These are phyloP conservation scores for Rhaphigaster nebulosa DNA, from an alignment of 2,888 invertebrate species.

Conservation along the genomic window DNA sequence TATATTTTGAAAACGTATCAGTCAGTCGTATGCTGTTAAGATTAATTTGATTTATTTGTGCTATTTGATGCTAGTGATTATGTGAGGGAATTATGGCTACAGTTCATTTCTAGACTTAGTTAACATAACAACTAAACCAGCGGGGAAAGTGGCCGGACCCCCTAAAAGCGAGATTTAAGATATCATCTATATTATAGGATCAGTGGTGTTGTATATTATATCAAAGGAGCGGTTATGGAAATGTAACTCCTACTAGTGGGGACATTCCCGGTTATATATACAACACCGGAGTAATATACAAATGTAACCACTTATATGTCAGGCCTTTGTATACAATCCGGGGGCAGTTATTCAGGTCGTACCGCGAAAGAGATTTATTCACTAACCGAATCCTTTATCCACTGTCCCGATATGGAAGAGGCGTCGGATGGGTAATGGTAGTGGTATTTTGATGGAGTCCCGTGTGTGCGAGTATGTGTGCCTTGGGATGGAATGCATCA, in stretches of 20 bases:
- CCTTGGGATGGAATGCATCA: not conserved
- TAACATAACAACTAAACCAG: conserved; percentile 9
- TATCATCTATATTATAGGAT: conserved; percentile 32
- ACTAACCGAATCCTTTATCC: not conserved
- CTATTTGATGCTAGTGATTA: not conserved
- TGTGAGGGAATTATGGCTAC: not conserved
- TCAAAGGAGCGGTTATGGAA: conserved; percentile 25
- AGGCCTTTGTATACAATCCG: conserved; percentile 19
- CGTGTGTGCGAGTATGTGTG: not conserved
- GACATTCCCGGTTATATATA: conserved; percentile 5
- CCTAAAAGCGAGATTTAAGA: conserved; percentile 27
- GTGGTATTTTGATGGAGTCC: not conserved
- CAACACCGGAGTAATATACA: not conserved
- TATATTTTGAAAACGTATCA: too few relatives aligned
- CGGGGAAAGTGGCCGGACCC: not conserved
- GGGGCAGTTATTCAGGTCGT: conserved; percentile 10
- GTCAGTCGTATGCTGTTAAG: too few relatives aligned
- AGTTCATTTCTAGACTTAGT: not conserved
- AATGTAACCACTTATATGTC: conserved; percentile 26
- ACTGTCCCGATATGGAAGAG: not conserved
- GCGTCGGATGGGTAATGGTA: not conserved
- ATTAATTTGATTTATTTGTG: not conserved
- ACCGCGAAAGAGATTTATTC: conserved; percentile 8
- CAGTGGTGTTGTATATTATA: not conserved
- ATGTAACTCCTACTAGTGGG: conserved; percentile 22